Conservation (phyloP, 2,113 vertebrate genomes). For the Potamarius usumacintae region DNA sequence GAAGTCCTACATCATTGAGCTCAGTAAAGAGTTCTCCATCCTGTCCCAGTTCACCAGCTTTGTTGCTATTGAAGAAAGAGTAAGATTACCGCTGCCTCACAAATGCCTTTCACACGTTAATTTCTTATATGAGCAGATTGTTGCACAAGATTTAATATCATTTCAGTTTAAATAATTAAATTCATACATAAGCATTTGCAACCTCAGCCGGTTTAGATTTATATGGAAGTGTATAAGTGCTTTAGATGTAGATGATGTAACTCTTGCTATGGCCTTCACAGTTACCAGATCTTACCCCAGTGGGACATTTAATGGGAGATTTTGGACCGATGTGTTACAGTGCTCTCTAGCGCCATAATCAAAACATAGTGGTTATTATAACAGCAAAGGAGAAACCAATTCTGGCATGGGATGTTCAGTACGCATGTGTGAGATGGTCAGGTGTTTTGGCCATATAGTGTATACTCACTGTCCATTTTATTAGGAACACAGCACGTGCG, state of each 20-base stretch:
- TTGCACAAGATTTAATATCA: background rate
- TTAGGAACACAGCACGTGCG: no score
- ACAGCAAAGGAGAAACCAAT: background rate
- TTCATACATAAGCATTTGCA: background rate
- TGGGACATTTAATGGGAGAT: background rate
- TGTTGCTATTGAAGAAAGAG: conserved; percentile 85
- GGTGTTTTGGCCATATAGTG: background rate
- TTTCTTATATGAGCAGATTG: background rate
- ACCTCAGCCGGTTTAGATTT: background rate
- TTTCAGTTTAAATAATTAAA: background rate
- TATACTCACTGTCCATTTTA: no score
- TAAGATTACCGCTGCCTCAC: conserved; percentile 59
- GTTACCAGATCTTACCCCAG: no score
- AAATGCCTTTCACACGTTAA: background rate
- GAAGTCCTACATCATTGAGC: conserved; percentile 78
- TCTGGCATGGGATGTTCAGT: background rate
- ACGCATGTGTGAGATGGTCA: background rate
- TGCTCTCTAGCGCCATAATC: background rate
- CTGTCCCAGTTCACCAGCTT: conserved; percentile 90
- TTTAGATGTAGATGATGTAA: no score
- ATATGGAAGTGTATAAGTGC: background rate
- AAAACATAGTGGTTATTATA: background rate
- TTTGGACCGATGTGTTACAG: background rate
- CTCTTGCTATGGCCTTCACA: background rate
- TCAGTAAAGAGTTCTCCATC: conserved; percentile 85